Percentiles rank a stretch among this genome's conserved stretches.
Conservation (phyloP, 2,113 vertebrate genomes). For the Mobula hypostoma region DNA sequence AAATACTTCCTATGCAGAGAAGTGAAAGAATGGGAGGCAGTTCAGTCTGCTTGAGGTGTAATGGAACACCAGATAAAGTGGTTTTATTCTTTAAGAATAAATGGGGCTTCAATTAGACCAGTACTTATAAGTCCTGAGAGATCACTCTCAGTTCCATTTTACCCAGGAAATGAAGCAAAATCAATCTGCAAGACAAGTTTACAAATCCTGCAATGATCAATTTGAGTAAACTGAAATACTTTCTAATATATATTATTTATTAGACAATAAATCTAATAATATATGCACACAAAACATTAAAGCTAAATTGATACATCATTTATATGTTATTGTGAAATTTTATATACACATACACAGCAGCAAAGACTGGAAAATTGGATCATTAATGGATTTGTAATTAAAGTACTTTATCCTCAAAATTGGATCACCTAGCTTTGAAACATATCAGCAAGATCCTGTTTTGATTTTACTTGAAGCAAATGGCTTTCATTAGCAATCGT, state of each 20-base stretch:
- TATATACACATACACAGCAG: too few species aligned
- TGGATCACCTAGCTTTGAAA: too few species aligned
- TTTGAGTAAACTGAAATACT: neutral
- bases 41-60: neutral
- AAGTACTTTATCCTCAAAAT: too few species aligned
- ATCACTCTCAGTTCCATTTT: neutral
- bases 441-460: too few species aligned
- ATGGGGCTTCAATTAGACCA: slow-evolving; percentile 24
- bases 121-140: slow-evolving; percentile 29
- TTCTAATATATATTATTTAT: neutral
- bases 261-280: too few species aligned
- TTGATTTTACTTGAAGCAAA: too few species aligned
- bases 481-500: too few species aligned
- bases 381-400: neutral
- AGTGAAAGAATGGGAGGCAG: slow-evolving; percentile 11
- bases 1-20: slow-evolving; percentile 2
- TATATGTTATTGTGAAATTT: neutral
- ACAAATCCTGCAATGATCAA: neutral
- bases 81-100: slow-evolving; percentile 34
- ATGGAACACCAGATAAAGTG: slow-evolving; percentile 15
- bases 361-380: neutral
- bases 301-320: neutral
- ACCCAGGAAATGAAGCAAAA: slow-evolving; percentile 23
- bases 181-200: neutral
- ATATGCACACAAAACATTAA: neutral